These are phyloP conservation scores for Choristoneura fumiferana DNA, from an alignment of 1,140 invertebrate species.

Conservation along the genomic window DNA sequence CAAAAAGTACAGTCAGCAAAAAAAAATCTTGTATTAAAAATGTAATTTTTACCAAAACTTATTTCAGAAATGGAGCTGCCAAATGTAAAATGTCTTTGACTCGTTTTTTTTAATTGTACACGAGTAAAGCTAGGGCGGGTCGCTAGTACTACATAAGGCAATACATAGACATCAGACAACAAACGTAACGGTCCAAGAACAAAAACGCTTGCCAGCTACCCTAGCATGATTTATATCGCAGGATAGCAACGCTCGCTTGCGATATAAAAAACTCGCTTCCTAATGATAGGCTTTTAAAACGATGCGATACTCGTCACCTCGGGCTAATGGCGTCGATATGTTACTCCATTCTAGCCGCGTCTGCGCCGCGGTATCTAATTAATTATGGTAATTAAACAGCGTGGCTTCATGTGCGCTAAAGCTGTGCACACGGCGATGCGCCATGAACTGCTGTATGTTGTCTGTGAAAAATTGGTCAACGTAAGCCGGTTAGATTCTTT, in stretches of 20 bases:
- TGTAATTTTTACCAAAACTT: too few relatives aligned
- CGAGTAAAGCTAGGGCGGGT: too few relatives aligned
- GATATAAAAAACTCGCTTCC: constrained; percentile 56
- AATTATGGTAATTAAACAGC: constrained; percentile 76
- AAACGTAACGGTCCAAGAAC: constrained; percentile 59
- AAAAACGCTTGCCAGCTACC: constrained; percentile 44
- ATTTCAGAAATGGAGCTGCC: too few relatives aligned
- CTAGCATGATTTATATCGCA: constrained; percentile 67
- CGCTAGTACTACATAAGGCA: too few relatives aligned
- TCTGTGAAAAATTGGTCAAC: too few relatives aligned
- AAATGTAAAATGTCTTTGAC: too few relatives aligned
- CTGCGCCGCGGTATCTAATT: constrained; percentile 67
- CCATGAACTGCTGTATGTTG: too few relatives aligned
- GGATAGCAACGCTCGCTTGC: constrained; percentile 51
- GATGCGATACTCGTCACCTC: constrained; percentile 64
- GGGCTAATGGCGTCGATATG: constrained; percentile 67
- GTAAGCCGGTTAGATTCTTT: too few relatives aligned
- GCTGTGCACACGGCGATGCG: neutral
- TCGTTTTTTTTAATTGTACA: too few relatives aligned
- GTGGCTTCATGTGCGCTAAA: constrained; percentile 38
- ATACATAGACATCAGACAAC: too few relatives aligned
- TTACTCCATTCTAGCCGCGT: constrained; percentile 70
- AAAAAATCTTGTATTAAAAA: too few relatives aligned
- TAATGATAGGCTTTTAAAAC: constrained; percentile 70
- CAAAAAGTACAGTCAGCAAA: too few relatives aligned